Conservation (phyloP, 2,113 vertebrate genomes). For the Apus apus region DNA sequence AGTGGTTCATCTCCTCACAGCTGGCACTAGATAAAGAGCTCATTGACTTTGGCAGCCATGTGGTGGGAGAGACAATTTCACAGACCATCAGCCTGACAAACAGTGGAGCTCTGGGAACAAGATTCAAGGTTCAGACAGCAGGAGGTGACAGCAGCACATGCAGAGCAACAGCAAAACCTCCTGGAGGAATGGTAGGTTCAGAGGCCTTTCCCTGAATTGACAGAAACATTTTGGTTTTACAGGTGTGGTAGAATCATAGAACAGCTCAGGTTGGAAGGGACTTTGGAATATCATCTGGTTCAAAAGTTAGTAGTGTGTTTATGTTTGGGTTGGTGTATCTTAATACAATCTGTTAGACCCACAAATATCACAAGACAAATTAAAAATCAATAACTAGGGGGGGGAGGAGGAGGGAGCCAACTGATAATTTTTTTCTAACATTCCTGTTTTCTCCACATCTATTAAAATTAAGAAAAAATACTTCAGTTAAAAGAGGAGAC, state of each 20-base stretch:
- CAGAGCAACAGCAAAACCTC: not conserved
- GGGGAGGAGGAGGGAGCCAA: too few species aligned
- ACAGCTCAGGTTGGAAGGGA: not conserved
- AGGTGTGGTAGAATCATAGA: not conserved
- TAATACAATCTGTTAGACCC: not conserved
- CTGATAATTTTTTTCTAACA: too few species aligned
- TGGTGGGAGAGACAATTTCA: constrained; percentile 88
- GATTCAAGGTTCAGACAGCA: constrained; percentile 76
- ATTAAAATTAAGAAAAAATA: not conserved
- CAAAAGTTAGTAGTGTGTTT: not conserved
- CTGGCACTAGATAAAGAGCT: constrained; percentile 85
- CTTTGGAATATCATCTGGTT: not conserved
- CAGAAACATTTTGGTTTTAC: not conserved
- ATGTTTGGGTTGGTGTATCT: not conserved
- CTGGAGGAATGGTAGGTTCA: constrained; percentile 64
- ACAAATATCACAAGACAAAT: not conserved
- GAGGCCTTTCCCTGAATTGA: not conserved
- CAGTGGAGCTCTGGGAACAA: constrained; percentile 83
- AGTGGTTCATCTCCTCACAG: constrained; percentile 72
- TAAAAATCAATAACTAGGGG: not conserved
- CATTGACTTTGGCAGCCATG: constrained; percentile 88
- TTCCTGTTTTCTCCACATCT: not conserved
- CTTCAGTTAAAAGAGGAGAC: not conserved
- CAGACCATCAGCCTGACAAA: constrained; percentile 87
- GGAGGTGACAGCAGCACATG: not conserved